Conservation (phyloP, 2,888 invertebrate genomes). For the Leucania comma region DNA sequence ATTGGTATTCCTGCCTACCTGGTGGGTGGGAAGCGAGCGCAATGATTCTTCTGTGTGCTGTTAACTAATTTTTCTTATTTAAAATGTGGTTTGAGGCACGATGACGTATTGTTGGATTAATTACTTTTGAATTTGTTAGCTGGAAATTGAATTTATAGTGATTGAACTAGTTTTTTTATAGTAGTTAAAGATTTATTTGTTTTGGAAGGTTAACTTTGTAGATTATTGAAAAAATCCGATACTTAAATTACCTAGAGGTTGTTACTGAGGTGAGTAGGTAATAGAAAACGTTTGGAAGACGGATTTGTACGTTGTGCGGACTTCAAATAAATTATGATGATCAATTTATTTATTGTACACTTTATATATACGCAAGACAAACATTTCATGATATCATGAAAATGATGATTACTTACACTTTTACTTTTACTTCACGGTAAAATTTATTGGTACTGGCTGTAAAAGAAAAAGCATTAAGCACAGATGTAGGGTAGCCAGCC, state of each 20-base stretch:
- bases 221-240: too few species aligned
- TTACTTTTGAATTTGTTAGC: conserved; percentile 69
- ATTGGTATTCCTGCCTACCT: conserved; percentile 77
- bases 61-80: conserved; percentile 69
- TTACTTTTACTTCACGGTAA: too few species aligned
- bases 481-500: too few species aligned
- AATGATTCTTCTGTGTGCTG: conserved; percentile 79
- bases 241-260: neutral
- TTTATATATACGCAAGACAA: too few species aligned
- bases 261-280: neutral
- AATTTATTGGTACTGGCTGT: too few species aligned
- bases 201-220: neutral
- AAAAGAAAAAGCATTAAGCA: too few species aligned
- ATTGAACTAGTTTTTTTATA: conserved; percentile 14
- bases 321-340: too few species aligned
- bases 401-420: neutral
- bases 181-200: conserved; percentile 16
- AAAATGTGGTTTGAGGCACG: conserved; percentile 58
- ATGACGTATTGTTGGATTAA: conserved; percentile 69
- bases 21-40: conserved; percentile 78
- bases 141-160: conserved; percentile 38
- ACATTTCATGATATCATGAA: too few species aligned
- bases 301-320: too few species aligned
- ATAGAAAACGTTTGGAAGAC: too few species aligned
- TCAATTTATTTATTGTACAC: too few species aligned